Base-by-base conservation (phyloP, 2,888 invertebrate species). In the Ormyrus labotus region DNA sequence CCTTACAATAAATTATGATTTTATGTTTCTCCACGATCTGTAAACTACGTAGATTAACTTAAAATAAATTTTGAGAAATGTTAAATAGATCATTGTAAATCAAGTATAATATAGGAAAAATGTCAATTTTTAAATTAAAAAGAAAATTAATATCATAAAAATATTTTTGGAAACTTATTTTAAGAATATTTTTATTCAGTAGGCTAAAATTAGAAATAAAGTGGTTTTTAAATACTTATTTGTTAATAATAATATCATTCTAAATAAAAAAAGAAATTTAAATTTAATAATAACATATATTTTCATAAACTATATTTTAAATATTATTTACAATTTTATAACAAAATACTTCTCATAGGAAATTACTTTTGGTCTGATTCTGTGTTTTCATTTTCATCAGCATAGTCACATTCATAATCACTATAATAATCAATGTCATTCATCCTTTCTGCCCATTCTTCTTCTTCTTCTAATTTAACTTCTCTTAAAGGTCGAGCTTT, bases 391-490 rank as follows among this genome's bases (percentile, higher is more conserved):
- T 77, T 55, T 7, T 77, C 73, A 69, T 81, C 53, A 58, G 6
- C 51, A 19, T 67, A 63, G n/a, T 71, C 60, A 8, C 78, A 78
- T 10, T 71, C 58, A 57, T 34, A 34, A 19, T 78, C 69, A 10
- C n/a, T 53, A 53, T 11, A 13, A 57, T 9, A 6, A 19, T 53
- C 9, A 11, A 60, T 6, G 10, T 69, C 53, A n/a, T 63, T 10
- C 13, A 69, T 69, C 53, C 19, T 19, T 64, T 69, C 68, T 9
- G 7, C 0, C 69, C 48, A 69, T 57, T 68, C 67, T 9, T 48
- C n/a, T 76, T 82, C 79, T 19, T 79, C 58, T 58, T 76, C 19
- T 10, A 69, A n/a, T 57, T 73, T 76, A 6, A 10, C 3, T 58
- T 81, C 57, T 0, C 10, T 0, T 55, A 71, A 13, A 8, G 70